Evolutionary conservation across 1,140 invertebrate species (phyloP), one percentile per base, ranked within the genome.

Genomic region (Megalonaias nervosa): DNA sequence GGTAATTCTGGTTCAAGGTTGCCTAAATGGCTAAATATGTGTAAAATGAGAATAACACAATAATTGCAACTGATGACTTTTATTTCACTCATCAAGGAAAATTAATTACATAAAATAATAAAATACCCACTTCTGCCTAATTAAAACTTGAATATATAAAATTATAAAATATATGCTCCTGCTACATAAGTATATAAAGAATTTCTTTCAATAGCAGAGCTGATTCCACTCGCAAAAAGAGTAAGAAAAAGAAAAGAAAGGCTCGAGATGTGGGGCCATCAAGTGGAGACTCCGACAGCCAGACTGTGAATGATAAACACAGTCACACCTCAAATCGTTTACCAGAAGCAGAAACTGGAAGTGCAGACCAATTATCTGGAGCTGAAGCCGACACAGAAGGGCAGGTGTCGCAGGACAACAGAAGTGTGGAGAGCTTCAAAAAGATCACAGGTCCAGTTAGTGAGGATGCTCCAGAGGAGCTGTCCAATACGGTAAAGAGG

Each of bases 231-330:
- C 81, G 81, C n/a, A 86, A 84, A 59, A 87, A 88, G 72, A 84
- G 82, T 31, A 88, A 87, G 79, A 89, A 87, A 77, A 88, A 88
- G 78, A 84, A 85, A 57, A 77, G 88, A 61, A 85, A 84, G 69
- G 79, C 84, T 31, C 81, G 83, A 70, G 86, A 86, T 58, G 83
- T 87, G 15, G 89, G 88, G 71, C 74, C 83, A 31, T 89, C 89
- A 3, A 89, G 88, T 73, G 89, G 89, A 16, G 89, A 90, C 74
- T 90, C 89, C 12, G 88, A 89, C 79, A 85, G 82, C 61, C 88
- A 89, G 75, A 76, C 78, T 23, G 59, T 84, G 71, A 85, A 77
- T 74, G 86, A 85, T 69, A 82, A 83, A 38, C 81, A 82, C 38
- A 48, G 38, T 48, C 38, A 48, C 4, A 48, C 38, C 38, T 48